Conservation (phyloP, 2,888 invertebrate genomes). For the Drosophila kambysellisi region DNA sequence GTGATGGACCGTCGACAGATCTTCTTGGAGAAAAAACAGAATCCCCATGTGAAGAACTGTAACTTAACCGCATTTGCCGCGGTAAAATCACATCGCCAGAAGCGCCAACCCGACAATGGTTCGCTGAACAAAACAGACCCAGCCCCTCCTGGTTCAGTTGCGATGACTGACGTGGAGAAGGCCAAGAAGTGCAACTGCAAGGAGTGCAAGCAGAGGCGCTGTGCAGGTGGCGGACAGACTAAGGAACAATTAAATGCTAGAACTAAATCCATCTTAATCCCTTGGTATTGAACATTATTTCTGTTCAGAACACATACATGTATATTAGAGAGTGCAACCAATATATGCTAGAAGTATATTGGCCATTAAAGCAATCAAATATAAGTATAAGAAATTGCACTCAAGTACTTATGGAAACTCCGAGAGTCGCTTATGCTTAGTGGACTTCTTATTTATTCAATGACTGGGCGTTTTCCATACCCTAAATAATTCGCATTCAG, state of each 20-base stretch:
- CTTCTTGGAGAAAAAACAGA: conserved; percentile 32
- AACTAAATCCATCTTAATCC: conserved; percentile 6
- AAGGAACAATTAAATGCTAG: conserved; percentile 8
- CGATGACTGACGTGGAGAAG: background rate
- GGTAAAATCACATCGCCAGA: conserved; percentile 27
- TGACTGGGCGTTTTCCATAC: background rate
- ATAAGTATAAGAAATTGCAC: conserved; percentile 1
- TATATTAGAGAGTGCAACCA: background rate
- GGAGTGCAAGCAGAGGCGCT: conserved; percentile 32
- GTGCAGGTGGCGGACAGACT: conserved; percentile 20
- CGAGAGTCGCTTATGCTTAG: background rate
- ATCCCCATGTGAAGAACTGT: conserved; percentile 47
- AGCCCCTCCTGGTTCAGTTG: background rate
- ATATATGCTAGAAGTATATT: background rate
- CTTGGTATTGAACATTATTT: conserved; percentile 44
- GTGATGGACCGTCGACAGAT: conserved; percentile 44
- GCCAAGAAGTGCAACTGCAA: conserved; percentile 38
- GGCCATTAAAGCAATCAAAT: background rate
- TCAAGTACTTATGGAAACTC: background rate
- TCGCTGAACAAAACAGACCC: background rate
- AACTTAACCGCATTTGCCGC: conserved; percentile 39
- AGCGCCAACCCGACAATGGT: background rate
- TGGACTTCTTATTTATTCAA: background rate
- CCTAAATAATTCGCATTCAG: background rate
- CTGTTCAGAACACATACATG: background rate